Percentiles rank a stretch among this genome's conserved stretches.
Evolutionary conservation across 2,888 invertebrate genomes (phyloP).

Genomic region (Cordylochernes scorpioides): DNA sequence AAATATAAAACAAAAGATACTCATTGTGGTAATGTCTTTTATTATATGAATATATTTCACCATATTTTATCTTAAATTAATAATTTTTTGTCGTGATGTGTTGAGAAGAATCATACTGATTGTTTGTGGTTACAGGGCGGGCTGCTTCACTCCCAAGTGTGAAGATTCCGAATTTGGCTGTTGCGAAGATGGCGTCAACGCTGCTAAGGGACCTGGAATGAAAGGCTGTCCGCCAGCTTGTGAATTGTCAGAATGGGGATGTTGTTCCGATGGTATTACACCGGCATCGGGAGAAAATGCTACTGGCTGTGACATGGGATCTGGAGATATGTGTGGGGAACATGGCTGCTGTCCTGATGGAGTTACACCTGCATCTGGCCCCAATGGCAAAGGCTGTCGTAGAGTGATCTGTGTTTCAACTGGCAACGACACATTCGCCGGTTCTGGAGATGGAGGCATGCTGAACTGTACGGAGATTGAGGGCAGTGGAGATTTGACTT

Average conservation of each 20-base stretch:
- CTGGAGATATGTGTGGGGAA: neutral
- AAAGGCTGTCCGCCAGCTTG: slow-evolving; percentile 12
- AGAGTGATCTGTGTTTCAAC: slow-evolving; percentile 4
- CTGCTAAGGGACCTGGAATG: slow-evolving; percentile 36
- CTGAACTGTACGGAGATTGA: too few relatives aligned
- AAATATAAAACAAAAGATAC: too few relatives aligned
- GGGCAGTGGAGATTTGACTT: neutral
- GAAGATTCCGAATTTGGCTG: slow-evolving; percentile 39
- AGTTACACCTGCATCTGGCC: slow-evolving; percentile 4
- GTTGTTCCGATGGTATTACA: slow-evolving; percentile 48
- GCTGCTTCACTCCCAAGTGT: slow-evolving; percentile 18
- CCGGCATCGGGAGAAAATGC: slow-evolving; percentile 13
- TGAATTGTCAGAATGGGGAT: slow-evolving; percentile 29
- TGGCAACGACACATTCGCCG: neutral
- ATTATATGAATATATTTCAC: too few relatives aligned
- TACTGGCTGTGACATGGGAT: slow-evolving; percentile 14
- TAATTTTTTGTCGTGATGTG: neutral
- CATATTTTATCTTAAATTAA: too few relatives aligned
- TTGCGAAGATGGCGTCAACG: slow-evolving; percentile 52
- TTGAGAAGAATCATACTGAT: neutral
- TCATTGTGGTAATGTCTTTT: too few relatives aligned
- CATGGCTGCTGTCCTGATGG: slow-evolving; percentile 32
- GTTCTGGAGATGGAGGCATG: too few relatives aligned
- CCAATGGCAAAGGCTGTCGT: slow-evolving; percentile 6
- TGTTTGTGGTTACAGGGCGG: neutral